Evolutionary conservation across 2,888 invertebrate genomes (phyloP).

Genomic region (Tubulanus polymorphus): DNA sequence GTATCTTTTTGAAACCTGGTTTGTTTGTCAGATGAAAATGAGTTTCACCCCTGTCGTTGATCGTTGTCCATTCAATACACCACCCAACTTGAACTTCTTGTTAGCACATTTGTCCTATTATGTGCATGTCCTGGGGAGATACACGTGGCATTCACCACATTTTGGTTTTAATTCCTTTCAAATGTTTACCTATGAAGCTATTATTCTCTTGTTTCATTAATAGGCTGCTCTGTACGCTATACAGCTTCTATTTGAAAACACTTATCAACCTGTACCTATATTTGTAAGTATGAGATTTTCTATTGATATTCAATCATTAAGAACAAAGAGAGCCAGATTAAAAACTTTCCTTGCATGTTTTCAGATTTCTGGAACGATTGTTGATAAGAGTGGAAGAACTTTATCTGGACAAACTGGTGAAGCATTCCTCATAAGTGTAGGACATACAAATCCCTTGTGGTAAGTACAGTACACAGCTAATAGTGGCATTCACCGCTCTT

Average conservation of each 20-base stretch:
- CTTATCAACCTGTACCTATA: constrained; percentile 54
- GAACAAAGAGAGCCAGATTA: background rate
- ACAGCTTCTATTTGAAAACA: constrained; percentile 56
- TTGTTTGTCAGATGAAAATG: too few species aligned
- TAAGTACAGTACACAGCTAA: constrained; percentile 29
- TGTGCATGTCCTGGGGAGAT: too few species aligned
- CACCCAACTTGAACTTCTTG: too few species aligned
- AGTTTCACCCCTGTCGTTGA: too few species aligned
- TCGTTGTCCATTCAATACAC: too few species aligned
- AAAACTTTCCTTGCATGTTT: constrained; percentile 5
- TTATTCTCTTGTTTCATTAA: constrained; percentile 13
- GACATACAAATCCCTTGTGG: constrained; percentile 57
- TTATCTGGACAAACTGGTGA: constrained; percentile 62
- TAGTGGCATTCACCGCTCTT: too few species aligned
- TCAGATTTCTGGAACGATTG: constrained; percentile 61
- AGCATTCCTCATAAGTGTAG: constrained; percentile 59
- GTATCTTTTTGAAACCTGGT: too few species aligned
- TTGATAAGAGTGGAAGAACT: constrained; percentile 61
- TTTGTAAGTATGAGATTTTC: constrained; percentile 48
- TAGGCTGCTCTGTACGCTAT: constrained; percentile 60
- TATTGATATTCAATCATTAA: background rate
- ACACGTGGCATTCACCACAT: too few species aligned
- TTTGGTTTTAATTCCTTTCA: too few species aligned
- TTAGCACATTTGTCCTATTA: too few species aligned
- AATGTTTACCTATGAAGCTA: too few species aligned